Percentiles rank a stretch among this genome's conserved stretches.
Conservation (phyloP, 2,113 vertebrate genomes). For the Calyptommatus sinebrachiatus region DNA sequence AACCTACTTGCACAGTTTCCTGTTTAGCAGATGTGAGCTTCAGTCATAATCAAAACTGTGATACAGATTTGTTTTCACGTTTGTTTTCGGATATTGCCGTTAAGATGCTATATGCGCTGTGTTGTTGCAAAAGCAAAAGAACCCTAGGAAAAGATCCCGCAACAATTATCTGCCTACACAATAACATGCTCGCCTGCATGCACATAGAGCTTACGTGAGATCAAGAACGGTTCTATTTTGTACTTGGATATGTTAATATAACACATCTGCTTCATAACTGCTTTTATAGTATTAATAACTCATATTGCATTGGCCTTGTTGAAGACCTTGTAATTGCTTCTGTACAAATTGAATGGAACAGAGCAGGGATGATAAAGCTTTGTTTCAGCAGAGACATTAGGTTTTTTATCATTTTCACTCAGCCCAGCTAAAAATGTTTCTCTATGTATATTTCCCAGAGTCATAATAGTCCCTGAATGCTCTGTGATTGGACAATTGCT, state of each 20-base stretch:
- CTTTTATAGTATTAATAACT: not conserved
- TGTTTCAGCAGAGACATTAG: not conserved
- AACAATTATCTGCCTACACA: not conserved
- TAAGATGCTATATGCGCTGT: not conserved
- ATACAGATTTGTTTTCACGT: too few species aligned
- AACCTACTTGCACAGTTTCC: too few species aligned
- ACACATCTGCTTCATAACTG: not conserved
- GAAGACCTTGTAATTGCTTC: not conserved
- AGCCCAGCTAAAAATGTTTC: not conserved
- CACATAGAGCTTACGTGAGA: not conserved
- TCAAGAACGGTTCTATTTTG: not conserved
- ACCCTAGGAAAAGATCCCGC: not conserved
- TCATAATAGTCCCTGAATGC: too few species aligned
- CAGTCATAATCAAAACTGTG: too few species aligned
- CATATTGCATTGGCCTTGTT: not conserved
- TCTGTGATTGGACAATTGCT: too few species aligned
- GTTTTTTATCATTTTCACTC: not conserved
- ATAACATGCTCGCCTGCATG: too few species aligned
- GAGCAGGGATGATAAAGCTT: not conserved
- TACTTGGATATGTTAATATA: not conserved
- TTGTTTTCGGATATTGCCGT: too few species aligned
- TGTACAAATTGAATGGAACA: not conserved
- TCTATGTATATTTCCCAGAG: too few species aligned
- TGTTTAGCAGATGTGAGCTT: too few species aligned
- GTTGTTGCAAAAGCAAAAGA: not conserved